Conservation (phyloP, 2,797 vertebrate species). For the Lycodopsis pacificus region DNA sequence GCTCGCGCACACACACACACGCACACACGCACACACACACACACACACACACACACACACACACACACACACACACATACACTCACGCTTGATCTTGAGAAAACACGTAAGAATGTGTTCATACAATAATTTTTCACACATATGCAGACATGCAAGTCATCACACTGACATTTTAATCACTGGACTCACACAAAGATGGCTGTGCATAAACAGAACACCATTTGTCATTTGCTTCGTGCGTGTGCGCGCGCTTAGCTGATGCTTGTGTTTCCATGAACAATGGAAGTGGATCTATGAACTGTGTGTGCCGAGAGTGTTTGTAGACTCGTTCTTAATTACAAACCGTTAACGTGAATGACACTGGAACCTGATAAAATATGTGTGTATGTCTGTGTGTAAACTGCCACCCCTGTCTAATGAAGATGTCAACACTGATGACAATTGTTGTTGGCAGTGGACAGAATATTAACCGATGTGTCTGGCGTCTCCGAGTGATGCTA, state of each 20-base stretch:
- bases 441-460: constrained; percentile 28
- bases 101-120: constrained; percentile 24
- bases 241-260: not conserved
- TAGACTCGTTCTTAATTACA: not conserved
- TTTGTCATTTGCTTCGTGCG: not conserved
- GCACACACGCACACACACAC: not conserved
- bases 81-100: constrained; percentile 29
- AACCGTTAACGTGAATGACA: constrained; percentile 9
- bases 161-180: constrained; percentile 35
- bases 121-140: constrained; percentile 30
- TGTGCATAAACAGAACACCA: not conserved
- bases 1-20: not conserved
- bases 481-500: constrained; percentile 9
- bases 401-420: constrained; percentile 13
- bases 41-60: not conserved
- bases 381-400: not conserved
- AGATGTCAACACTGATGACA: constrained; percentile 12
- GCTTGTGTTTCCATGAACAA: not conserved
- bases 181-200: not conserved
- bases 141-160: constrained; percentile 24
- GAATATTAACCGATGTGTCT: constrained; percentile 28
- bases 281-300: not conserved
- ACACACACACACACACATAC: not conserved
- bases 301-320: not conserved
- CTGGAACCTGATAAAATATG: not conserved